Percentiles rank a stretch among this genome's conserved stretches.
These are phyloP conservation scores for Dicycla oo DNA, from an alignment of 2,888 invertebrate species.

Conservation along the genomic window DNA sequence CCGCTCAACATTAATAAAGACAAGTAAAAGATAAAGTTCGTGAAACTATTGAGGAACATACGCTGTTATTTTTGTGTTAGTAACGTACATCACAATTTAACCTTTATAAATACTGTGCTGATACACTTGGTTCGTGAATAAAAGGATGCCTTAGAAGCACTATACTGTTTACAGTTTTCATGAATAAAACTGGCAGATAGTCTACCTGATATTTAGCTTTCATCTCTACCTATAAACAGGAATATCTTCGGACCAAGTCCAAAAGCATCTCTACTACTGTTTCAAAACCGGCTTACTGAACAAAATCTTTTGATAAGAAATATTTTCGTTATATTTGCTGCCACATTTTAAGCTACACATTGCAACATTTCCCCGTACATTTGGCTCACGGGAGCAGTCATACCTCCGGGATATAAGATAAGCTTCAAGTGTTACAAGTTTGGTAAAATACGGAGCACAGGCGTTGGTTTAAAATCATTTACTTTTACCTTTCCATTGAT, in stretches of 20 bases:
- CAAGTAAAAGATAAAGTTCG: neutral
- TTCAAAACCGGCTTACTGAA: neutral
- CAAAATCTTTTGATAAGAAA: neutral
- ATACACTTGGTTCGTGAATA: neutral
- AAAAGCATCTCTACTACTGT: neutral
- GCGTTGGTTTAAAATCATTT: conserved; percentile 32
- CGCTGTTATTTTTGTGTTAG: neutral
- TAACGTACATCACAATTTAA: neutral
- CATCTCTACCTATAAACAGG: neutral
- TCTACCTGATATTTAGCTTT: neutral
- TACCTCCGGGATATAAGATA: conserved; percentile 36
- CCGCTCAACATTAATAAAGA: conserved; percentile 27
- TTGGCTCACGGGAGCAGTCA: conserved; percentile 4
- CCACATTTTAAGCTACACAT: conserved; percentile 10
- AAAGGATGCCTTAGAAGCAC: neutral
- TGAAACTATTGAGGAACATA: neutral
- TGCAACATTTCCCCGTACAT: conserved; percentile 23
- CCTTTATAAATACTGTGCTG: neutral
- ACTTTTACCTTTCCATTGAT: conserved; percentile 23
- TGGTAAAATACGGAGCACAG: conserved; percentile 5
- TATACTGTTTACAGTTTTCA: neutral
- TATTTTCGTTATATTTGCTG: conserved; percentile 12
- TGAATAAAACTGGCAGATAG: neutral
- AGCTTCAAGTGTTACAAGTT: conserved; percentile 29
- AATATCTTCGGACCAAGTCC: neutral